phyloP scores from a whole-genome alignment of 2,113 vertebrate species.

The Genyomyrus donnyi region DNA sequence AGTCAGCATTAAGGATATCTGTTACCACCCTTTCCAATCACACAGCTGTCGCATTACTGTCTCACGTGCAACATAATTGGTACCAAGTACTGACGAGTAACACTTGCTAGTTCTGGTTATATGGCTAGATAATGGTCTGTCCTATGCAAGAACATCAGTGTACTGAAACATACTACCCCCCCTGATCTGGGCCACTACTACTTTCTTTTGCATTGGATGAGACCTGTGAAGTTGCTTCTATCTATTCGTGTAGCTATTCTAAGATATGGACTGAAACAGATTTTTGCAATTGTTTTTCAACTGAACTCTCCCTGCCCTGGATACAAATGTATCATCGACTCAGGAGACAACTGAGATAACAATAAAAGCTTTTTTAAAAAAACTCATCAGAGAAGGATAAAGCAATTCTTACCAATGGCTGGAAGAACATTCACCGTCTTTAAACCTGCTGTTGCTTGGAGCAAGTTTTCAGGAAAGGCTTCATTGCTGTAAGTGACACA shows the following conservation, averaged over 20 bases:
- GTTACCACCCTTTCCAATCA: background rate
- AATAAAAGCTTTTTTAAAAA: background rate
- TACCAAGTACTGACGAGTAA: background rate
- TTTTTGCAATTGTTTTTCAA: background rate
- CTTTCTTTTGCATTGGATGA: background rate
- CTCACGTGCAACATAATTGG: background rate
- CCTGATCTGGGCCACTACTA: background rate
- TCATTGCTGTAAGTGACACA: constrained; percentile 51
- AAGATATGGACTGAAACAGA: background rate
- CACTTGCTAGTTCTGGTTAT: background rate
- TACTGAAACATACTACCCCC: background rate
- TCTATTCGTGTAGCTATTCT: background rate
- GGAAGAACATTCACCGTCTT: constrained; percentile 76
- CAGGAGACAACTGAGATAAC: background rate
- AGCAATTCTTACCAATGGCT: constrained; percentile 64
- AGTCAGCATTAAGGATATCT: background rate
- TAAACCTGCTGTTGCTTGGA: constrained; percentile 52
- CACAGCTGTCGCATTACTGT: background rate
- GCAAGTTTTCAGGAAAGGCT: constrained; percentile 65
- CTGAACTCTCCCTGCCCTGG: background rate
- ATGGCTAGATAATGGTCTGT: background rate
- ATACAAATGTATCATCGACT: background rate
- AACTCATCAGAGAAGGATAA: background rate
- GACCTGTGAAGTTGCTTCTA: background rate
- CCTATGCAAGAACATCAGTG: background rate